Conservation (phyloP, 35 echinoderm and acorn worm species). For the Ptychodera flava region DNA sequence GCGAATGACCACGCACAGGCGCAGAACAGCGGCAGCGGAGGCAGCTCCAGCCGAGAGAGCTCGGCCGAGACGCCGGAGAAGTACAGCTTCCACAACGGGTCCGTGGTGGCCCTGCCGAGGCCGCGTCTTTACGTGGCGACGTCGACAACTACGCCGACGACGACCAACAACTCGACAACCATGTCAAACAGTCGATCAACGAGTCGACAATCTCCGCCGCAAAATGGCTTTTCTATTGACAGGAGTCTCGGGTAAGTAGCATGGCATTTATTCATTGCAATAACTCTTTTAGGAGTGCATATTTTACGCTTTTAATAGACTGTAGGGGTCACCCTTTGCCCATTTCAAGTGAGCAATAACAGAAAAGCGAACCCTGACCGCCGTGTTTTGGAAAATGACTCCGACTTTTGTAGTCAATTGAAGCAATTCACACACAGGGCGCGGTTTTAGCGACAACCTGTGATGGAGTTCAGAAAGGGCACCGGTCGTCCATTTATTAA, state of each 20-base stretch:
- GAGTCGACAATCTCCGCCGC: conserved; percentile 1
- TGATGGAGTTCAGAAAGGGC: too few relatives aligned
- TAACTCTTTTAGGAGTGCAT: too few relatives aligned
- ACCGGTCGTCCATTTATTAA: too few relatives aligned
- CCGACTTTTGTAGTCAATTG: too few relatives aligned
- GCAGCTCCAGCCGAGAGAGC: background rate
- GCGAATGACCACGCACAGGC: background rate
- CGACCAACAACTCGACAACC: conserved; percentile 3
- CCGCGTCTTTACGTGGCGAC: background rate
- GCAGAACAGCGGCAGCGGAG: background rate
- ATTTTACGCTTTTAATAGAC: too few relatives aligned
- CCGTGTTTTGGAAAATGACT: too few relatives aligned
- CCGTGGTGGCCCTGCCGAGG: background rate
- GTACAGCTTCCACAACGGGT: conserved; percentile 1
- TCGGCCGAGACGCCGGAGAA: background rate
- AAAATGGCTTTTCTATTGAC: conserved; percentile 25
- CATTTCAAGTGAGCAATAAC: too few relatives aligned
- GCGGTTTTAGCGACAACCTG: too few relatives aligned
- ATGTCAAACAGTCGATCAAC: background rate
- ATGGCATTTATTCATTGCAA: too few relatives aligned
- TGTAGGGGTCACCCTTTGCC: too few relatives aligned
- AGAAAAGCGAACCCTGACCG: too few relatives aligned
- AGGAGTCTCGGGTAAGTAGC: conserved; percentile 23
- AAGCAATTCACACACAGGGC: too few relatives aligned
- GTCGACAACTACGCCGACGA: background rate